Conservation (phyloP, 2,113 vertebrate genomes). For the Leucosticte australis region DNA sequence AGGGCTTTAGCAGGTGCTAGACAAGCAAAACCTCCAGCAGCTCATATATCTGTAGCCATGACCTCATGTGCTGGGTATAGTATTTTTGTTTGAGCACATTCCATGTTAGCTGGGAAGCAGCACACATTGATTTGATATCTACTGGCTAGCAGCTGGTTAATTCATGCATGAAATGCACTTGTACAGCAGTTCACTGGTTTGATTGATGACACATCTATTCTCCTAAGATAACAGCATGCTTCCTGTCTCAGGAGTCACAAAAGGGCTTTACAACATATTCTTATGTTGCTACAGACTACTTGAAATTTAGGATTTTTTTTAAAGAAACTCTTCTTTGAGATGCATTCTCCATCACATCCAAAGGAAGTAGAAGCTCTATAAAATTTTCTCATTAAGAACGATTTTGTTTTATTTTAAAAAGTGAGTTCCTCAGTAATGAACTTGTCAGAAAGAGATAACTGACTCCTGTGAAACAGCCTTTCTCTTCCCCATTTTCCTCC, state of each 20-base stretch:
- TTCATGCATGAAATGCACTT: slow-evolving; percentile 10
- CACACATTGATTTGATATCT: neutral
- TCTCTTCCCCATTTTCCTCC: neutral
- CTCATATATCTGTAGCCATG: neutral
- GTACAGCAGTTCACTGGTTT: neutral
- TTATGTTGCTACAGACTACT: neutral
- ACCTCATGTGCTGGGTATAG: neutral
- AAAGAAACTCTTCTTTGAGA: neutral
- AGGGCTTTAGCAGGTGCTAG: neutral
- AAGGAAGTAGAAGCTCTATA: neutral
- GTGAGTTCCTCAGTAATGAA: neutral
- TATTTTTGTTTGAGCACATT: neutral
- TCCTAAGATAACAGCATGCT: neutral
- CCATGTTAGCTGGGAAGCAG: neutral
- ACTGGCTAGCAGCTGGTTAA: slow-evolving; percentile 20
- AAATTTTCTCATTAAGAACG: neutral
- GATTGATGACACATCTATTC: neutral
- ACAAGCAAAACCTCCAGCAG: neutral
- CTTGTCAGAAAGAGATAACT: neutral
- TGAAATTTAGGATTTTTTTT: neutral
- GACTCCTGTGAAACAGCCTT: too few species aligned
- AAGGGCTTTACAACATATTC: neutral
- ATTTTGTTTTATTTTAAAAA: neutral
- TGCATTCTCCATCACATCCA: neutral
- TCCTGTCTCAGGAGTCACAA: neutral